These are phyloP conservation scores for Noctua fimbriata DNA, from an alignment of 2,888 invertebrate species.

Conservation along the genomic window DNA sequence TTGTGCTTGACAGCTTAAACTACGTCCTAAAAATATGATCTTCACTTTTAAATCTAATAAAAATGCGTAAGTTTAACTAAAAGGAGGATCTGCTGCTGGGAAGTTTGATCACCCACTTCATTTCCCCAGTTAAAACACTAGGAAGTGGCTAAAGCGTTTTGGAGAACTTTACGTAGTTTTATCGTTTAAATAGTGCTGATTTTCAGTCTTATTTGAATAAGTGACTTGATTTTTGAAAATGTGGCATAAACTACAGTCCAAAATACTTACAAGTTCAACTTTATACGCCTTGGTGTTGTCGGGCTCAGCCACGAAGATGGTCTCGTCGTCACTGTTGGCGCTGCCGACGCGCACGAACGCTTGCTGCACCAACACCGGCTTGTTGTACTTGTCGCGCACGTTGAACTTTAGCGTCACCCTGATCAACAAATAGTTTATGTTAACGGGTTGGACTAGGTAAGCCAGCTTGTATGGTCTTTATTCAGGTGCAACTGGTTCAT, in stretches of 20 bases:
- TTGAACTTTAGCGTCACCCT: conserved; percentile 94
- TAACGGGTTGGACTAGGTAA: neutral
- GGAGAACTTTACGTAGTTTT: too few species aligned
- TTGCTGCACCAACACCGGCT: conserved; percentile 95
- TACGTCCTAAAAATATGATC: neutral
- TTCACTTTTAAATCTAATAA: neutral
- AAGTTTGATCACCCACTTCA: neutral
- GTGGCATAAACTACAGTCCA: neutral
- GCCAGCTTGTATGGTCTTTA: neutral
- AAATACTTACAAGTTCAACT: conserved; percentile 94
- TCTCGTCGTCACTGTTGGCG: conserved; percentile 94
- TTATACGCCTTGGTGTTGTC: conserved; percentile 95
- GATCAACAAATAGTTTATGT: conserved; percentile 1
- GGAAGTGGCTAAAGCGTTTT: neutral
- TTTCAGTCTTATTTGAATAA: neutral
- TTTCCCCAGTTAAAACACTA: neutral
- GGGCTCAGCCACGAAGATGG: conserved; percentile 98
- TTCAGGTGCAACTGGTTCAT: neutral
- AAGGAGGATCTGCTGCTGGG: neutral
- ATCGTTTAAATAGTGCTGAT: neutral
- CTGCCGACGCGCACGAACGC: conserved; percentile 95
- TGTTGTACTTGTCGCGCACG: conserved; percentile 93
- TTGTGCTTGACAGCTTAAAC: neutral
- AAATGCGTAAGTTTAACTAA: neutral
- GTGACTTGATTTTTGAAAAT: neutral